These are phyloP conservation scores for Circaetus gallicus DNA, from an alignment of 2,113 vertebrate species.

Conservation along the genomic window DNA sequence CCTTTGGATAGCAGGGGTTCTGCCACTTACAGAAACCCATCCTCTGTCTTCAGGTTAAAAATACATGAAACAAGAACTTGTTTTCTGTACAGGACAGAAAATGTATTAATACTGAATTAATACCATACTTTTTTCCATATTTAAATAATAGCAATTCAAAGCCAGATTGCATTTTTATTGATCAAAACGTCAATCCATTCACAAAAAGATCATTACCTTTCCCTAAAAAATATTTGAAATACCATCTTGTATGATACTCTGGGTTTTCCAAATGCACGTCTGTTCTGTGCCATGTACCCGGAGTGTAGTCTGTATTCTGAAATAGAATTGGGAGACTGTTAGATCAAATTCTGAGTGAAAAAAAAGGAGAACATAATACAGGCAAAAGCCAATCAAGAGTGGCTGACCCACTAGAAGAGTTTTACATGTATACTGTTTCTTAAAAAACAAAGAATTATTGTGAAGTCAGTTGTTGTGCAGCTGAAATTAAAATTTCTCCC, in stretches of 20 bases:
- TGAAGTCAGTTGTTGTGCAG: not conserved
- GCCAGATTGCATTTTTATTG: not conserved
- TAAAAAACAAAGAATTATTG: not conserved
- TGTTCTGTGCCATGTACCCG: constrained; percentile 93
- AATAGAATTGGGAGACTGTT: constrained; percentile 19
- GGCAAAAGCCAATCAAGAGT: not conserved
- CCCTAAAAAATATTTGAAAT: constrained; percentile 98
- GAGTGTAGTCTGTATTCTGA: constrained; percentile 84
- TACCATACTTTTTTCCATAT: not conserved
- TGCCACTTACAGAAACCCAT: not conserved
- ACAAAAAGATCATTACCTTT: constrained; percentile 83
- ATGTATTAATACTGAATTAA: not conserved
- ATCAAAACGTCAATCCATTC: not conserved
- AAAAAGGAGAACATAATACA: not conserved
- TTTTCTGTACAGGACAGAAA: not conserved
- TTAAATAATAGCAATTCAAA: not conserved
- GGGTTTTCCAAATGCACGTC: constrained; percentile 99
- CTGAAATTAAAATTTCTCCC: not conserved
- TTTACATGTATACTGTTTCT: not conserved
- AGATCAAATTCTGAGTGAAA: not conserved
- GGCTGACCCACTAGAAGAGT: not conserved
- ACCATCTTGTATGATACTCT: constrained; percentile 98
- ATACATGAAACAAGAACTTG: not conserved
- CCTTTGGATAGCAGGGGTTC: not conserved
- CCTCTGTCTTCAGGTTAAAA: not conserved